A percentile compares a stretch with the other conserved stretches of the same genome.
These are phyloP conservation scores for Xylota segnis DNA, from an alignment of 2,888 invertebrate species.

Conservation along the genomic window DNA sequence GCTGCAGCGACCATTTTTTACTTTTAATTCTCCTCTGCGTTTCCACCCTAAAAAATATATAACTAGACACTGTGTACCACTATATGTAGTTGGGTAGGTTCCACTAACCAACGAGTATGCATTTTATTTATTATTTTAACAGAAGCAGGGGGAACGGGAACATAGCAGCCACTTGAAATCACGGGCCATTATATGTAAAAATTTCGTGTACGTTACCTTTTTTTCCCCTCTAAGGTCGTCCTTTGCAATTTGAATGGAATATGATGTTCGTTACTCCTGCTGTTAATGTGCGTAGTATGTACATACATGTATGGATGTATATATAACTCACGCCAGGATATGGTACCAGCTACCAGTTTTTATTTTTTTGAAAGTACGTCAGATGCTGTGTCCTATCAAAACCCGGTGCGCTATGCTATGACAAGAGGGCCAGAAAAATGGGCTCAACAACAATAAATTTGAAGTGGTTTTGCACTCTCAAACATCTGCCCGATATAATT, in stretches of 20 bases:
- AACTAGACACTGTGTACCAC: conserved; percentile 32
- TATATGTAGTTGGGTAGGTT: conserved; percentile 52
- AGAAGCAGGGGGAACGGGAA: conserved; percentile 53
- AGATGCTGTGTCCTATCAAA: conserved; percentile 70
- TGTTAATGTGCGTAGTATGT: conserved; percentile 37
- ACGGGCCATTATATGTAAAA: conserved; percentile 43
- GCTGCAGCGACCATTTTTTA: conserved; percentile 53
- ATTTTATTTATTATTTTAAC: conserved; percentile 58
- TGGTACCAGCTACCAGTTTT: conserved; percentile 49
- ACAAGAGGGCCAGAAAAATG: conserved; percentile 61
- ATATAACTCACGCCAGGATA: not conserved
- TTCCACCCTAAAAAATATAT: conserved; percentile 46
- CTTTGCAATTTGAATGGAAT: conserved; percentile 46
- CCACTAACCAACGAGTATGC: conserved; percentile 33
- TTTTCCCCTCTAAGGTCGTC: conserved; percentile 46
- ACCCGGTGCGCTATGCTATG: conserved; percentile 11
- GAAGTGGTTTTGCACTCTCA: conserved; percentile 68
- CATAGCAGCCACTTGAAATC: conserved; percentile 71
- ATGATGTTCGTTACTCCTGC: conserved; percentile 34
- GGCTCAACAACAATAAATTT: conserved; percentile 72
- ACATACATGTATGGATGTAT: too few relatives aligned
- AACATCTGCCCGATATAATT: conserved; percentile 74
- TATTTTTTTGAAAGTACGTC: conserved; percentile 46
- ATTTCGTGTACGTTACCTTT: conserved; percentile 60
- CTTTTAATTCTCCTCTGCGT: conserved; percentile 25